A percentile compares a stretch with the other conserved stretches of the same genome.
phyloP scores from a whole-genome alignment of 2,113 vertebrate genomes.

The Xyliphius kryptos region DNA sequence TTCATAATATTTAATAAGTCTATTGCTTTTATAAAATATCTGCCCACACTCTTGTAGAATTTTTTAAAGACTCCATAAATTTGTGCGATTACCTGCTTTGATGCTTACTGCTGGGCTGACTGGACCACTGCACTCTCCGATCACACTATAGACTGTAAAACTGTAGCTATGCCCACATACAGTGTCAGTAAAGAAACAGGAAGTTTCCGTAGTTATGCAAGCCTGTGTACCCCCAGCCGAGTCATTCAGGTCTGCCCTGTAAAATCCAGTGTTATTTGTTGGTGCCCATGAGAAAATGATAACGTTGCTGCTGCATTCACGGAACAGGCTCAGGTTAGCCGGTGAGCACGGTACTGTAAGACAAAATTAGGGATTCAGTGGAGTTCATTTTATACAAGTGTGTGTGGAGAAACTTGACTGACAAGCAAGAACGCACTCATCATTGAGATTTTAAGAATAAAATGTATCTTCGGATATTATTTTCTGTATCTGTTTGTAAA shows the following conservation, averaged over 20 bases:
- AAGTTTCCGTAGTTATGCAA: conserved; percentile 58
- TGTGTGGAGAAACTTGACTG: no score
- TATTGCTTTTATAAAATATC: no score
- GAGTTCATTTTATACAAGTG: no score
- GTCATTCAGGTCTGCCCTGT: conserved; percentile 50
- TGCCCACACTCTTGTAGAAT: no score
- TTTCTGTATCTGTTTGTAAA: no score
- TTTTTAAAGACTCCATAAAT: no score
- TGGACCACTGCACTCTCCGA: conserved; percentile 43
- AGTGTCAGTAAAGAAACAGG: conserved; percentile 62
- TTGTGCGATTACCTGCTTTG: conserved; percentile 67
- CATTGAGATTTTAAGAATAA: no score
- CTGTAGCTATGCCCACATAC: conserved; percentile 57
- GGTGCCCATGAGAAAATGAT: conserved; percentile 61
- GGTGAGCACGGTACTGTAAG: conserved; percentile 62
- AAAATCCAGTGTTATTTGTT: conserved; percentile 46
- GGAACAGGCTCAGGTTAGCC: conserved; percentile 43
- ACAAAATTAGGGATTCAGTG: no score
- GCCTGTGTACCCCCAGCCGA: conserved; percentile 45
- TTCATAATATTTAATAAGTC: no score
- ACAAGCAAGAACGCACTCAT: no score
- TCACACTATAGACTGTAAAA: conserved; percentile 54
- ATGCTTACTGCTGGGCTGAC: conserved; percentile 48
- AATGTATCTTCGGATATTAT: no score
- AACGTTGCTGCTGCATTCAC: conserved; percentile 60